A percentile compares a stretch with the other conserved stretches of the same genome.
Evolutionary conservation across 2,888 invertebrate species (phyloP).

Genomic region (Orthosia gracilis): DNA sequence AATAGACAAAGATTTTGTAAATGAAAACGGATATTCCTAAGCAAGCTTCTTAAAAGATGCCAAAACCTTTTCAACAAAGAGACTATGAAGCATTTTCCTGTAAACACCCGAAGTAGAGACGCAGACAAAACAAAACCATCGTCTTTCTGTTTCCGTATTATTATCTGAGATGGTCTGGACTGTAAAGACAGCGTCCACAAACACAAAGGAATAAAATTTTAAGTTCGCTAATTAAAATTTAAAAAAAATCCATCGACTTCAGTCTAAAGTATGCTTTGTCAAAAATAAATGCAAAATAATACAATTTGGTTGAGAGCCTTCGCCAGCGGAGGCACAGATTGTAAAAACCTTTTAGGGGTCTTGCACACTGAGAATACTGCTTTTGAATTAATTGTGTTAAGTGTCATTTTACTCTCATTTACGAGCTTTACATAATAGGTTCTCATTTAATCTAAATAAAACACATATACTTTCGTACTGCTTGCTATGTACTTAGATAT

Average conservation of each 20-base stretch:
- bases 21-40: conserved; percentile 18
- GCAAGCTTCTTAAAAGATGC: conserved; percentile 26
- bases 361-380: conserved; percentile 52
- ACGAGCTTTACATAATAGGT: conserved; percentile 5
- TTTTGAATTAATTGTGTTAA: conserved; percentile 38
- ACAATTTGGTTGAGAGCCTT: conserved; percentile 88
- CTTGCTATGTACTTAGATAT: not conserved
- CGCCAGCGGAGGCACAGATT: conserved; percentile 78
- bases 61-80: conserved; percentile 39
- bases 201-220: conserved; percentile 69
- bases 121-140: conserved; percentile 58
- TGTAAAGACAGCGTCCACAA: conserved; percentile 56
- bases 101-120: conserved; percentile 40
- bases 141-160: conserved; percentile 49
- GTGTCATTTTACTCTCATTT: conserved; percentile 8
- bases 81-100: conserved; percentile 40
- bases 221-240: conserved; percentile 64
- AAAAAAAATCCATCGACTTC: conserved; percentile 69
- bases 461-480: no score
- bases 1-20: not conserved
- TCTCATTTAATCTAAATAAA: no score
- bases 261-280: conserved; percentile 83
- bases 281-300: conserved; percentile 91
- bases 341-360: conserved; percentile 78
- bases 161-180: conserved; percentile 51